phyloP scores from a whole-genome alignment of 2,113 vertebrate genomes.

The Cavia porcellus region DNA sequence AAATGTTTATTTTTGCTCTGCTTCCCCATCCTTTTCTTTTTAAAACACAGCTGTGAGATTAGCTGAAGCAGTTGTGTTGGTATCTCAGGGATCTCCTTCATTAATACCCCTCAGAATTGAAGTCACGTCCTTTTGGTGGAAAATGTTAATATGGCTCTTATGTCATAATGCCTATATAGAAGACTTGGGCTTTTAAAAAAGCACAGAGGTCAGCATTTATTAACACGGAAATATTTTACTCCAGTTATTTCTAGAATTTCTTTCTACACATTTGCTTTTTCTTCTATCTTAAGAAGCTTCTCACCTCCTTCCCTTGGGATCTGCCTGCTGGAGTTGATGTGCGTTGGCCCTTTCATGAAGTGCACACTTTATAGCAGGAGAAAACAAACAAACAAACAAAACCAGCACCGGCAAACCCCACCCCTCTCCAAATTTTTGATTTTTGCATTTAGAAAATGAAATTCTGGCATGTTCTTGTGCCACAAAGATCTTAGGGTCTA shows the following conservation, averaged over 20 bases:
- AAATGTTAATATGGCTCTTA: not conserved
- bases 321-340: not conserved
- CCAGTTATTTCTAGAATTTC: slow-evolving; percentile 42
- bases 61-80: not conserved
- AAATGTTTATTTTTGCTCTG: not conserved
- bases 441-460: not conserved
- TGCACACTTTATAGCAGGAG: slow-evolving; percentile 56
- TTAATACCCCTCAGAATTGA: slow-evolving; percentile 23
- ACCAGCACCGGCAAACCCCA: not conserved
- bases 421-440: slow-evolving; percentile 54
- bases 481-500: slow-evolving; percentile 39
- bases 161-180: slow-evolving; percentile 42
- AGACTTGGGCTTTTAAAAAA: slow-evolving; percentile 51
- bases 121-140: slow-evolving; percentile 23
- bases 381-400: slow-evolving; percentile 42
- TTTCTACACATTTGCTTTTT: slow-evolving; percentile 14
- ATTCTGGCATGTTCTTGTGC: not conserved
- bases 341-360: slow-evolving; percentile 32
- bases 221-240: slow-evolving; percentile 51
- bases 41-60: not conserved
- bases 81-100: not conserved
- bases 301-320: slow-evolving; percentile 26
- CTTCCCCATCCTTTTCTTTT: not conserved
- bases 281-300: not conserved
- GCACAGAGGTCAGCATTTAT: slow-evolving; percentile 22